These are phyloP conservation scores for Verasper variegatus DNA, from an alignment of 2,113 vertebrate genomes.

Conservation along the genomic window DNA sequence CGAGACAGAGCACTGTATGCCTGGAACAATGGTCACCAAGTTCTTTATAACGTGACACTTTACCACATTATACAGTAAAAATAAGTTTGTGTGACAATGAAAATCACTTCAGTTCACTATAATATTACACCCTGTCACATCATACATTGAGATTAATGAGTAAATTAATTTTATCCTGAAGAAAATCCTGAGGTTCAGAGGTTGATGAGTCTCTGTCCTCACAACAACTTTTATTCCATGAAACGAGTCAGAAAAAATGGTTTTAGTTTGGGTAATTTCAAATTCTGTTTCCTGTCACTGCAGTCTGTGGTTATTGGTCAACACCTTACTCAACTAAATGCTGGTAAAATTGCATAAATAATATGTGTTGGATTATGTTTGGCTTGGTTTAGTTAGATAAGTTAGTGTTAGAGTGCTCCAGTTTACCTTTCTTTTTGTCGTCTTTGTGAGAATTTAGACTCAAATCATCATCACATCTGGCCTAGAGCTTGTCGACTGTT, in stretches of 20 bases:
- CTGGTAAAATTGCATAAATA: not conserved
- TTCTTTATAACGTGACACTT: slow-evolving; percentile 70
- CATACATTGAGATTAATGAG: too few species aligned
- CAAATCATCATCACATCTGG: not conserved
- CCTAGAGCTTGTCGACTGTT: not conserved
- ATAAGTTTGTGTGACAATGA: too few species aligned
- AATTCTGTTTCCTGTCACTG: too few species aligned
- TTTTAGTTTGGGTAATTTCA: too few species aligned
- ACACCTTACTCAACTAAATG: too few species aligned
- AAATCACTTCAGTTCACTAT: not conserved
- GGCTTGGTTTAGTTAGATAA: not conserved
- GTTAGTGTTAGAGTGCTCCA: not conserved
- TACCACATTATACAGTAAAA: slow-evolving; percentile 71
- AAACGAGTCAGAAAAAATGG: too few species aligned
- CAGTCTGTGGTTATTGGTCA: not conserved
- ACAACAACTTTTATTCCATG: too few species aligned
- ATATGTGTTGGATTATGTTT: not conserved
- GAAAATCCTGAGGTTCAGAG: too few species aligned
- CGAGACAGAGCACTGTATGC: slow-evolving; percentile 69
- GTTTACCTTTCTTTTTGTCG: not conserved
- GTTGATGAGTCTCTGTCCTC: too few species aligned
- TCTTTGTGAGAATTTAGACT: too few species aligned
- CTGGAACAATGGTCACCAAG: slow-evolving; percentile 75
- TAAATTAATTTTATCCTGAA: too few species aligned
- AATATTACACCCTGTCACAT: not conserved